These are phyloP conservation scores for Lagocephalus sceleratus DNA, from an alignment of 2,797 vertebrate species.

Conservation along the genomic window DNA sequence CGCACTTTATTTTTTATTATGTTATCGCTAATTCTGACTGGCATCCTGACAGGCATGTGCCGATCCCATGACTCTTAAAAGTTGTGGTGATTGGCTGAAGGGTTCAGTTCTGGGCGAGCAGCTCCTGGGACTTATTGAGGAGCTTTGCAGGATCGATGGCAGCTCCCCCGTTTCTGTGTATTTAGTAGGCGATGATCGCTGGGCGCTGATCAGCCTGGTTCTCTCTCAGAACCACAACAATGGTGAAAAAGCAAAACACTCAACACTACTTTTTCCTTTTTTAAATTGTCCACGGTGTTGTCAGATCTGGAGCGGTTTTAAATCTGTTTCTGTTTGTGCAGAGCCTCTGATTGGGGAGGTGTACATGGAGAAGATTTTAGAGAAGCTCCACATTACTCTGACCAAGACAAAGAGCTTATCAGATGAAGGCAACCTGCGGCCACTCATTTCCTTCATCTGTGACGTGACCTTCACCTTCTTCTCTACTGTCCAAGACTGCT, in stretches of 20 bases:
- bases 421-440: constrained; percentile 85
- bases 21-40: constrained; percentile 1
- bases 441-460: constrained; percentile 89
- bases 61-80: constrained; percentile 73
- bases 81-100: constrained; percentile 86
- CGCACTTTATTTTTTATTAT: neutral
- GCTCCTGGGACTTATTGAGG: constrained; percentile 81
- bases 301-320: neutral
- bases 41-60: constrained; percentile 79
- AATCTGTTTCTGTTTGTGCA: constrained; percentile 45
- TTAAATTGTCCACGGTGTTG: neutral
- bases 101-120: constrained; percentile 86
- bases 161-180: constrained; percentile 51
- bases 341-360: constrained; percentile 87
- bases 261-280: neutral
- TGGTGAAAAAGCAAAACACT: constrained; percentile 72
- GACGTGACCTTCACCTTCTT: constrained; percentile 92
- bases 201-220: constrained; percentile 88
- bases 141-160: constrained; percentile 79
- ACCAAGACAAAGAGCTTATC: constrained; percentile 86
- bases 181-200: constrained; percentile 75
- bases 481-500: constrained; percentile 85
- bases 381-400: constrained; percentile 87
- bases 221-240: constrained; percentile 86
- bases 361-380: constrained; percentile 89